phyloP scores from a whole-genome alignment of 2,888 invertebrate species.

The Orthosia incerta region DNA sequence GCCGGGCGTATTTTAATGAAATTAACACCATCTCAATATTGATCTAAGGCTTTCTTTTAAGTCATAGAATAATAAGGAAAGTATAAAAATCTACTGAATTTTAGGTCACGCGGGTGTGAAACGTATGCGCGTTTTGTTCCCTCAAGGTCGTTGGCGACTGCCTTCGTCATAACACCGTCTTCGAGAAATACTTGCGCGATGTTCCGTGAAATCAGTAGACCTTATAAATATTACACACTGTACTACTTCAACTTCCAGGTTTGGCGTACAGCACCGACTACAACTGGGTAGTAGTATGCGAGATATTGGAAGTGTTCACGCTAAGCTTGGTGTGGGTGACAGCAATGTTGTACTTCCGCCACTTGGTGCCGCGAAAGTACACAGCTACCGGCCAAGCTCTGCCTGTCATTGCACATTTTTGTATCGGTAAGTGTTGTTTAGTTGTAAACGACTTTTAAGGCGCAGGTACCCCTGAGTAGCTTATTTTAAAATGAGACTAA shows the following conservation, averaged over 20 bases:
- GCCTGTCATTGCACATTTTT: constrained; percentile 95
- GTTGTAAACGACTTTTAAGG: neutral
- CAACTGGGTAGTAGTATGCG: constrained; percentile 93
- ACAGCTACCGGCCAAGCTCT: constrained; percentile 95
- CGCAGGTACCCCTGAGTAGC: no score
- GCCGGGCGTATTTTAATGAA: no score
- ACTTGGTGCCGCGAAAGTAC: constrained; percentile 94
- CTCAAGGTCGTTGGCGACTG: no score
- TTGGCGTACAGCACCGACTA: constrained; percentile 91
- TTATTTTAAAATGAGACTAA: no score
- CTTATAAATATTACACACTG: neutral
- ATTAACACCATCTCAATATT: no score
- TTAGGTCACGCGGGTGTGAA: no score
- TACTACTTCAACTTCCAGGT: constrained; percentile 79
- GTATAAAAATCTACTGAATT: no score
- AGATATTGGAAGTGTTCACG: constrained; percentile 94
- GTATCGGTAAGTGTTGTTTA: constrained; percentile 82
- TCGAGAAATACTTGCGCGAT: neutral
- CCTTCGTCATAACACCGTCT: neutral
- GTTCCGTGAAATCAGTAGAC: neutral
- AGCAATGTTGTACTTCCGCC: constrained; percentile 95
- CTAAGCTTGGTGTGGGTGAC: constrained; percentile 95
- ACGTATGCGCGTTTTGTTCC: no score
- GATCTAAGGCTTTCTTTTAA: no score
- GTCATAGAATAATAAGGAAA: no score